Base-by-base conservation (phyloP, 2,888 invertebrate species). In the Cosmorhoe ocellata region DNA sequence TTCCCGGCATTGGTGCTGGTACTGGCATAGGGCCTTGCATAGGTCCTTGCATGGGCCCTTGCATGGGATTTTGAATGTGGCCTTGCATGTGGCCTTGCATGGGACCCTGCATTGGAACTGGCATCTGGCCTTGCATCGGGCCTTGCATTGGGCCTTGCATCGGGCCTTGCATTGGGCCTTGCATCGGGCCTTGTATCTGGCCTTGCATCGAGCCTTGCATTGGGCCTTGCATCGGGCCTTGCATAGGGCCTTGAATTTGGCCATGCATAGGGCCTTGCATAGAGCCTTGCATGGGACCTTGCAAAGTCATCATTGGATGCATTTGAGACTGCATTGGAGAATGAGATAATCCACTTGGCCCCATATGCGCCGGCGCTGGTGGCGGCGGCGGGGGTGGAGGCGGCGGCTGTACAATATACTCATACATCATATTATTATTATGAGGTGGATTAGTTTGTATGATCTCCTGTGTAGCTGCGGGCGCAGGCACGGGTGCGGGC, bases 381-480 rank as follows among this genome's bases (percentile, higher is more conserved):
- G 57, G 33, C 10, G 63, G 58, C 1, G 64, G 58, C 2, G 69
- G 71, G 0, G 76, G 74, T 0, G 74, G 74, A 2, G 73, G 73
- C 1, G 76, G 75, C 3, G 69, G 68, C 3, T 59, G 66, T 1
- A 51, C 46, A 0, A 56, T 18, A 10, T 46, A 61, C 6, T 65
- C 64, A 9, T 52, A 64, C 18, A 63, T 18, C 12, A 57, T 58
- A 12, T 14, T 14, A 8, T 11, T 26, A 0, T 26, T 33, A 0
- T 11, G 34, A 13, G 45, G 40, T 18, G 5, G 36, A n/a, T 18
- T 7, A 7, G 24, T 28, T 24, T 41, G 28, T 3, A 12, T n/a
- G 28, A 22, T 47, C 10, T 40, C 1, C 2, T 2, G 18, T 4
- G 18, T 4, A 18, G 18, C 2, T 18, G 4, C 18, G 3, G 18